phyloP scores from a whole-genome alignment of 1,140 invertebrate species.

The Zaprionus tsacasi region DNA sequence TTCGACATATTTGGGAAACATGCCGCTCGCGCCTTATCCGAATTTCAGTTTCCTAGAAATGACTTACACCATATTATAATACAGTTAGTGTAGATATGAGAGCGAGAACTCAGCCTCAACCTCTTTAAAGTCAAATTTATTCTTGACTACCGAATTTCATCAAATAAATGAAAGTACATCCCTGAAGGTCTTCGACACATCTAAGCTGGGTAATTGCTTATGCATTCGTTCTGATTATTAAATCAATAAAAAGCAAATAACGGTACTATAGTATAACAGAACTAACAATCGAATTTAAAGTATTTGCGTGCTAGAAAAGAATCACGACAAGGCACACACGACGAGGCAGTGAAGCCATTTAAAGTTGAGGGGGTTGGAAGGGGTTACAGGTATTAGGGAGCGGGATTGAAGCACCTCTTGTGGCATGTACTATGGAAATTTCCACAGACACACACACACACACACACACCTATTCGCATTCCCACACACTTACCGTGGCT shows the following conservation, averaged over 20 bases:
- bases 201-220: background rate
- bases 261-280: conserved; percentile 40
- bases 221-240: conserved; percentile 51
- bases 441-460: conserved; percentile 5
- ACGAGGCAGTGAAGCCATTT: conserved; percentile 35
- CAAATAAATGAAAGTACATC: background rate
- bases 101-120: background rate
- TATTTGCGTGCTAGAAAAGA: conserved; percentile 32
- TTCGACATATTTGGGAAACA: background rate
- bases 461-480: no score
- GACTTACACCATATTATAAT: background rate
- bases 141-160: background rate
- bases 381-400: background rate
- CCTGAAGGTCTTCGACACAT: background rate
- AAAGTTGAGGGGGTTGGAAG: conserved; percentile 5
- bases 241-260: conserved; percentile 68
- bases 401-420: background rate
- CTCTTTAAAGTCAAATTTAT: background rate
- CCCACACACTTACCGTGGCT: conserved; percentile 89
- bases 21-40: background rate
- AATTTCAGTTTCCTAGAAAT: background rate
- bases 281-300: conserved; percentile 18
- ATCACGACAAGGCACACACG: background rate
- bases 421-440: background rate
- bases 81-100: background rate